A percentile compares a stretch with the other conserved stretches of the same genome.
phyloP scores from a whole-genome alignment of 2,113 vertebrate species.

The Semicossyphus pulcher region DNA sequence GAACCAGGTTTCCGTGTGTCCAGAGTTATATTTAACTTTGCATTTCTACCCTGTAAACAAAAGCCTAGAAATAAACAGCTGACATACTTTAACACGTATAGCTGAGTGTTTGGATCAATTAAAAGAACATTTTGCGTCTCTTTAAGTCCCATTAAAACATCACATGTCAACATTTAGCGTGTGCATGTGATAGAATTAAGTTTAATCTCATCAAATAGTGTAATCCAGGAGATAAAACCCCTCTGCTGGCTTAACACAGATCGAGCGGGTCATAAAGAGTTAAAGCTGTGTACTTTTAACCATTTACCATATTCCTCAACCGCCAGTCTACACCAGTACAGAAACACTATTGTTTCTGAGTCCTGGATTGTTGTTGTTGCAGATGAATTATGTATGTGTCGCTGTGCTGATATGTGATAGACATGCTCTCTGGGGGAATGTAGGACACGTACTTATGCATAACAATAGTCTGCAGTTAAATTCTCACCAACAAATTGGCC shows the following conservation, averaged over 20 bases:
- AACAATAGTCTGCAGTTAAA: constrained; percentile 76
- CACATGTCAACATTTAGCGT: constrained; percentile 19
- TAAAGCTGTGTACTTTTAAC: constrained; percentile 36
- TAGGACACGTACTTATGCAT: constrained; percentile 81
- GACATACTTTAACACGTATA: constrained; percentile 4
- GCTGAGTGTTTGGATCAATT: constrained; percentile 25
- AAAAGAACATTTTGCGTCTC: constrained; percentile 27
- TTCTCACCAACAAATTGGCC: constrained; percentile 70
- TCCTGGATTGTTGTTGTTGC: constrained; percentile 61
- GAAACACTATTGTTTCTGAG: constrained; percentile 78
- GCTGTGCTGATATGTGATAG: constrained; percentile 71
- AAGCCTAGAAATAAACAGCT: not conserved
- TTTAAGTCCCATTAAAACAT: constrained; percentile 54
- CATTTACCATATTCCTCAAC: constrained; percentile 66
- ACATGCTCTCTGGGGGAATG: constrained; percentile 73
- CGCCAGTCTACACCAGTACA: constrained; percentile 64
- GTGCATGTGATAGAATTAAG: constrained; percentile 44
- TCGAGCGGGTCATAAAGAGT: constrained; percentile 40
- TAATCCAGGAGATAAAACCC: constrained; percentile 59
- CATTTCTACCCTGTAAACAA: constrained; percentile 1
- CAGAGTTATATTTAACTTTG: not conserved
- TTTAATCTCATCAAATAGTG: constrained; percentile 61
- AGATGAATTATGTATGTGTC: constrained; percentile 79
- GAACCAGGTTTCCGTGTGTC: not conserved
- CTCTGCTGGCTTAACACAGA: constrained; percentile 38